Conservation (phyloP, 2,888 invertebrate genomes). For the Drosophila nr. medialis region DNA sequence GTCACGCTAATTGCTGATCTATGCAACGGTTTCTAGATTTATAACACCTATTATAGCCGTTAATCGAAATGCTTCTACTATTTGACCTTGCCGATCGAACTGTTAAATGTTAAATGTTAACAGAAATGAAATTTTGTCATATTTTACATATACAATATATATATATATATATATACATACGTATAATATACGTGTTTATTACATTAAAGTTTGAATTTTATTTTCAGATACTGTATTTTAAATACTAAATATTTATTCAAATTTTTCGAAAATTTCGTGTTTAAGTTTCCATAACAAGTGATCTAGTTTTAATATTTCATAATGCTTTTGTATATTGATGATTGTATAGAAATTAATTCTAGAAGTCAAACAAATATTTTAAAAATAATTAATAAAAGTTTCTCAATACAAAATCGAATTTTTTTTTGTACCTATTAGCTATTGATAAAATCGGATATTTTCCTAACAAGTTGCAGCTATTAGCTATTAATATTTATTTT, state of each 20-base stretch:
- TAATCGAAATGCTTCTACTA: conserved; percentile 27
- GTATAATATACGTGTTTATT: background rate
- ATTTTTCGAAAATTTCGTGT: background rate
- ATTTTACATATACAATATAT: background rate
- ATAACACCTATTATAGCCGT: conserved; percentile 11
- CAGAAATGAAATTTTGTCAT: background rate
- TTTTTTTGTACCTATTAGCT: too few species aligned
- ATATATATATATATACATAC: too few species aligned
- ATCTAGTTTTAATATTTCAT: background rate
- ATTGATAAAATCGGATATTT: too few species aligned
- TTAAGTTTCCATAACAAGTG: background rate
- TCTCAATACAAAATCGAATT: too few species aligned
- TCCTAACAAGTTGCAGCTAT: too few species aligned
- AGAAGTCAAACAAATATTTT: too few species aligned
- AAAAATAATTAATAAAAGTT: too few species aligned
- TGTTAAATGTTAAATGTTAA: conserved; percentile 9
- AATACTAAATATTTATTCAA: background rate
- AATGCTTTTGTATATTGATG: background rate
- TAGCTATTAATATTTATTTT: too few species aligned
- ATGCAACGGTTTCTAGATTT: conserved; percentile 44
- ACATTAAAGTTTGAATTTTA: background rate
- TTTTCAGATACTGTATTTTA: background rate
- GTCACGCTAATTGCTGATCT: conserved; percentile 38
- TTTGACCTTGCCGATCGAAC: conserved; percentile 38
- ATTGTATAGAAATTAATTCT: too few species aligned